Base-by-base conservation (phyloP, 1,140 invertebrate genomes). In the Tribolium madens region DNA sequence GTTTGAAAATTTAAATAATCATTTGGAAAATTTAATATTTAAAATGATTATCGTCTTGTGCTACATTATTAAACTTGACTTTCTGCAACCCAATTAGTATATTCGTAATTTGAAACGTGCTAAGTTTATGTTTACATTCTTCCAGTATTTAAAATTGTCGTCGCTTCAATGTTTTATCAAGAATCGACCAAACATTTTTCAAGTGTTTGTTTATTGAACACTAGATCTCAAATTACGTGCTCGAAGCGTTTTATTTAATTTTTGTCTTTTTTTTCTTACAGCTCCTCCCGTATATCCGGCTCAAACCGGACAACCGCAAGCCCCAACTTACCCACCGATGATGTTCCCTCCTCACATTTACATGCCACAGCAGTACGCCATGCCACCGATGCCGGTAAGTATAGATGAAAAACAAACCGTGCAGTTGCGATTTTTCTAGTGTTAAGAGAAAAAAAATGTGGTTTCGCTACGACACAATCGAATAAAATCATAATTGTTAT, bases 311-410 rank as follows among this genome's bases (percentile, higher is more conserved):
- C 84, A 83, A 14, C 84, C 82, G 7, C 85, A 84, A 68, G 76
- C 84, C 1, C 82, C 84, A 9, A 79, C 83, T 15, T 86, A 84
- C 74, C 80, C 83, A 18, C 81, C 83, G 13, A 80, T 84, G 81
- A 84, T 86, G 81, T 85, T 83, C 64, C 84, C 84, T 31, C 85
- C 83, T 70, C 81, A 83, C 3, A 81, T 86, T 46, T 86, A 85
- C 72, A 82, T 86, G 83, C 84, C 84, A 2, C 85, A 85, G 70
- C 85, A 86, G 70, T 86, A 84, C 76, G 81, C 85, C 9, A 82
- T 85, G 80, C 80, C 80, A 33, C 80, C 80, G 14, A 81, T 86
- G 76, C 85, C 84, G 84, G 85, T 86, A 77, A 85, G 85, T 84
- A 21, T 26, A 42, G n/a, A n/a, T n/a, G n/a, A 42, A 9, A 42